These are phyloP conservation scores for Stratiomys singularior DNA, from an alignment of 2,888 invertebrate genomes.

Conservation along the genomic window DNA sequence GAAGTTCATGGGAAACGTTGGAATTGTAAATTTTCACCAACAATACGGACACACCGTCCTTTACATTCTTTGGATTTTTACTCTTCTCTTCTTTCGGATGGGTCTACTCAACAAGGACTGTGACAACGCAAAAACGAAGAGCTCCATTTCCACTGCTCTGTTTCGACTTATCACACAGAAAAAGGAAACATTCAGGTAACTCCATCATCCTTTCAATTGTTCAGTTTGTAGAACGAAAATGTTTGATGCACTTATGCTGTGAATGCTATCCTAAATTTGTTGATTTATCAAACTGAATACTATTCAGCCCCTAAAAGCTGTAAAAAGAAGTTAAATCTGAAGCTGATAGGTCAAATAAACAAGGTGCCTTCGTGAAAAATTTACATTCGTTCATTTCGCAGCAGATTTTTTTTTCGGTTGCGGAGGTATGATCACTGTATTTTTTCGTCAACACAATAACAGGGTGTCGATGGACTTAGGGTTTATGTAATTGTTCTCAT, in stretches of 20 bases:
- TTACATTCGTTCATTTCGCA: conserved; percentile 8
- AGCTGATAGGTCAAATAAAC: conserved; percentile 32
- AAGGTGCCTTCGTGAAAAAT: conserved; percentile 27
- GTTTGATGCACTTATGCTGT: not conserved
- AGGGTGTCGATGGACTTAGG: too few relatives aligned
- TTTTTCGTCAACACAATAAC: too few relatives aligned
- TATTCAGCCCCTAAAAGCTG: not conserved
- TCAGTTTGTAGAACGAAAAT: too few relatives aligned
- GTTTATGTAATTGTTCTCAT: too few relatives aligned
- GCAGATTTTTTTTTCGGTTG: not conserved
- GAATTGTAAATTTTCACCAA: not conserved
- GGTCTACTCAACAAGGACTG: not conserved
- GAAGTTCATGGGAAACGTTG: conserved; percentile 2
- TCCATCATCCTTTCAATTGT: too few relatives aligned
- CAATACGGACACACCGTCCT: too few relatives aligned
- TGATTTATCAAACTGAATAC: not conserved
- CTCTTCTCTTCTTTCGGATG: not conserved
- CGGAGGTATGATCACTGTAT: not conserved
- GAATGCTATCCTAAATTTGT: not conserved
- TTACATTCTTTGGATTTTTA: too few relatives aligned
- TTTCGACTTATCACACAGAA: too few relatives aligned
- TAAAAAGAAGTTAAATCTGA: conserved; percentile 31
- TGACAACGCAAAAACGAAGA: not conserved
- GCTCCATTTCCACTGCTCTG: not conserved
- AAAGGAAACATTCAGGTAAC: too few relatives aligned